phyloP scores from a whole-genome alignment of 64 coral and sea anemone species.

The Montipora efflorescens region DNA sequence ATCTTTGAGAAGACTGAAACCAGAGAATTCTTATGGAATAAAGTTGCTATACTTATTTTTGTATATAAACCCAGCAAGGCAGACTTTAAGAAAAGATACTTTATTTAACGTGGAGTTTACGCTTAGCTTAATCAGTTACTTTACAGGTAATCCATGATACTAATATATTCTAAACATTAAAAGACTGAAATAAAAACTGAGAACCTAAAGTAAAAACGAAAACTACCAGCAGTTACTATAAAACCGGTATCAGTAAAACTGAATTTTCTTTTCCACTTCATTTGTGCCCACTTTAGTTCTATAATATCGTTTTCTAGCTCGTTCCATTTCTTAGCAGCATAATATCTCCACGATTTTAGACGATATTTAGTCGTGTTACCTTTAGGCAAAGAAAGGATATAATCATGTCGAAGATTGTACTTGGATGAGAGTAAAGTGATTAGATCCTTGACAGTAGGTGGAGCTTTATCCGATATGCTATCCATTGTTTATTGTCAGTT shows the following conservation, averaged over 20 bases:
- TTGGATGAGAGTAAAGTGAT: constrained; percentile 40
- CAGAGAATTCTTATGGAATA: no score
- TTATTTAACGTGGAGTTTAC: background rate
- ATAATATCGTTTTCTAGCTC: constrained; percentile 5
- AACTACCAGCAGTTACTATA: background rate
- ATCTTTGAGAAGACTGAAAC: no score
- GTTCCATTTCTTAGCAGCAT: constrained; percentile 39
- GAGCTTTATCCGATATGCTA: constrained; percentile 5
- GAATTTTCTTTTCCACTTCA: background rate
- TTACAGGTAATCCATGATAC: background rate
- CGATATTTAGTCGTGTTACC: constrained; percentile 53
- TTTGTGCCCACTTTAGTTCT: constrained; percentile 7
- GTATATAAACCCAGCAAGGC: no score
- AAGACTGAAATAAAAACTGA: background rate
- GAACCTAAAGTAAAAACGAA: no score
- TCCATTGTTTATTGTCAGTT: constrained; percentile 24
- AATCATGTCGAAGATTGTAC: constrained; percentile 60
- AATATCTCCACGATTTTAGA: constrained; percentile 67
- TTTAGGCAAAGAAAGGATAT: constrained; percentile 29
- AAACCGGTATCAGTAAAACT: background rate
- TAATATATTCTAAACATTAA: no score
- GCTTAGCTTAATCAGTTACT: background rate
- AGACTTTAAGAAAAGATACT: background rate
- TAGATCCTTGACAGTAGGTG: constrained; percentile 14
- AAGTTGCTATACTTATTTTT: no score